phyloP scores from a whole-genome alignment of 2,797 vertebrate genomes.

The Molothrus aeneus region DNA sequence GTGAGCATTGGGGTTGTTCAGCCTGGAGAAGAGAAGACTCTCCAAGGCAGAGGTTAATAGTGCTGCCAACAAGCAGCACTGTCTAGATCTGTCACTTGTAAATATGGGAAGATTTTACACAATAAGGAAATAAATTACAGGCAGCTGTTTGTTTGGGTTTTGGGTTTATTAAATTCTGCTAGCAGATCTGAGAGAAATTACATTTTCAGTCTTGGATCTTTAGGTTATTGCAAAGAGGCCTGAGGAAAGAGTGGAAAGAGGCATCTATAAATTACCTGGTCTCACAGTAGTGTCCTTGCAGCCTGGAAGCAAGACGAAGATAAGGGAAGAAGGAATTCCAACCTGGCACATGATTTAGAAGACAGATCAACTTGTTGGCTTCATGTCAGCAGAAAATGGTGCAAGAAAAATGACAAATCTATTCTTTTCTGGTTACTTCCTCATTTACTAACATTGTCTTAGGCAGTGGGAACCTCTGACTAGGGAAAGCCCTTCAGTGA shows the following conservation, averaged over 20 bases:
- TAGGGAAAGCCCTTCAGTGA: background rate
- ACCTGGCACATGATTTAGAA: background rate
- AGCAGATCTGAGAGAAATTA: background rate
- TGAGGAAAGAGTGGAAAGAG: background rate
- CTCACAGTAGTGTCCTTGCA: background rate
- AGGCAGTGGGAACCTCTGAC: background rate
- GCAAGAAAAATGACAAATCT: background rate
- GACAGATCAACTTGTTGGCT: background rate
- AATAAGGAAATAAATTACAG: background rate
- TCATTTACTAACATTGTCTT: background rate
- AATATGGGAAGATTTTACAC: background rate
- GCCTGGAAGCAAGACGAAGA: background rate
- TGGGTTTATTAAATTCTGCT: background rate
- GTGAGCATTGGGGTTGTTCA: background rate
- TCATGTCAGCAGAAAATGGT: background rate
- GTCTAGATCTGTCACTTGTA: background rate
- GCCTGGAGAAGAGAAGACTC: background rate
- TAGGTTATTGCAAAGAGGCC: background rate
- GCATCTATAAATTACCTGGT: background rate
- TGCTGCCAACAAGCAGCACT: background rate
- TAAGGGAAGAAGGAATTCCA: constrained; percentile 1
- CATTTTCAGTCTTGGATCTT: background rate
- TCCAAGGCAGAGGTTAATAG: background rate
- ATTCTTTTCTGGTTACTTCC: background rate
- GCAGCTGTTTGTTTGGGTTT: background rate